Percentiles rank a stretch among this genome's conserved stretches.
These are phyloP conservation scores for Xiphorhynchus elegans DNA, from an alignment of 2,113 vertebrate genomes.

Conservation along the genomic window DNA sequence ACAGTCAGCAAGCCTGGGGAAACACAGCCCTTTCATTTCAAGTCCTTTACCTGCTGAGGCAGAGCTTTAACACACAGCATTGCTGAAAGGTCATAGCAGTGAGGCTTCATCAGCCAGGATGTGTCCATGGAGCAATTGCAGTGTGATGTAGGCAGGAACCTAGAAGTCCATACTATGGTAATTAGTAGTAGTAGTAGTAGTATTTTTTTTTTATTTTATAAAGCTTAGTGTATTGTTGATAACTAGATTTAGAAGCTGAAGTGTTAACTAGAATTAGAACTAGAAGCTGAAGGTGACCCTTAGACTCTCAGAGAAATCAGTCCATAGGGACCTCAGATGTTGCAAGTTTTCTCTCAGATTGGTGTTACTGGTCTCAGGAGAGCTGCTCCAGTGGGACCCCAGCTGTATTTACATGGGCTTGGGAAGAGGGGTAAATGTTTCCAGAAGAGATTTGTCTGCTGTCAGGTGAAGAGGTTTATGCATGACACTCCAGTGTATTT, in stretches of 20 bases:
- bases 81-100: not conserved
- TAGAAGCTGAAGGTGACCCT: not conserved
- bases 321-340: not conserved
- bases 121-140: fast-evolving
- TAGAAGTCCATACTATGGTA: not conserved
- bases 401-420: not conserved
- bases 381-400: not conserved
- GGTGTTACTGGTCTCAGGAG: not conserved
- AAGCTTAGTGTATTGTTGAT: not conserved
- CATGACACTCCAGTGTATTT: not conserved
- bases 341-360: not conserved
- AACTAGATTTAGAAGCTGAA: not conserved
- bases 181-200: not conserved
- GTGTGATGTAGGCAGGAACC: fast-evolving
- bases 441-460: not conserved
- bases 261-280: not conserved
- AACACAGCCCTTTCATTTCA: not conserved
- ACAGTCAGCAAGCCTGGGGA: not conserved
- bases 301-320: not conserved
- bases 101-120: not conserved
- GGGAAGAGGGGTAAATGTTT: not conserved
- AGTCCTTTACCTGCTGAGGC: not conserved
- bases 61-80: not conserved
- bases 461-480: not conserved
- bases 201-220: not conserved